phyloP scores from a whole-genome alignment of 2,797 vertebrate genomes.

The Sus cebifrons region DNA sequence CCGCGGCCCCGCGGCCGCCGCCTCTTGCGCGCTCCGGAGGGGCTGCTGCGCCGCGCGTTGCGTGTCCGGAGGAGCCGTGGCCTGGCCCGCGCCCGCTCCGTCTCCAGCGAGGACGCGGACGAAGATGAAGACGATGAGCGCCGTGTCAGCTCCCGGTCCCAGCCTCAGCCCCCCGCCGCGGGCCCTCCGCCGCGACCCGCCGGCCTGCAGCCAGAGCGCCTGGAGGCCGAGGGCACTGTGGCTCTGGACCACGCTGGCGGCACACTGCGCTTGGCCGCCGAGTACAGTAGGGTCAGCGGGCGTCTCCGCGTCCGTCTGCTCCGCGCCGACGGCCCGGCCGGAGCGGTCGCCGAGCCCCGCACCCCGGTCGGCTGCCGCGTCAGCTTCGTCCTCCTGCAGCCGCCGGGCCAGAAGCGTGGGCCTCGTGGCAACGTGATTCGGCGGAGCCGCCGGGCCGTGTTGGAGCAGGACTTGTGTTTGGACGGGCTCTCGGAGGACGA shows the following conservation, averaged over 20 bases:
- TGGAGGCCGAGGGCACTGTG: constrained; percentile 81
- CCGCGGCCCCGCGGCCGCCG: not conserved
- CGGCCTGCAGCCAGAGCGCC: not conserved
- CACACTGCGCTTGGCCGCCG: constrained; percentile 92
- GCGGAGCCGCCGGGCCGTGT: constrained; percentile 94
- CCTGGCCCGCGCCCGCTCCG: not conserved
- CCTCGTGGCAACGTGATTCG: constrained; percentile 94
- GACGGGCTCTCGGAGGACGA: constrained; percentile 93
- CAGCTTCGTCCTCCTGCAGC: constrained; percentile 92
- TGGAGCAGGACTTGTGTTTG: constrained; percentile 97
- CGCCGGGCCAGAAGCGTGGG: constrained; percentile 93
- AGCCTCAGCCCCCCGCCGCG: not conserved
- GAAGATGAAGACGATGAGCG: not conserved
- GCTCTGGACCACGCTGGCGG: constrained; percentile 85
- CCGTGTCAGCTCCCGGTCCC: accelerated
- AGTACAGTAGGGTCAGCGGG: constrained; percentile 93
- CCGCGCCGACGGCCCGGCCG: constrained; percentile 93
- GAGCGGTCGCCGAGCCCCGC: constrained; percentile 91
- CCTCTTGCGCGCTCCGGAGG: constrained; percentile 10
- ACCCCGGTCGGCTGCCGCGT: constrained; percentile 93
- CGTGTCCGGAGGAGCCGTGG: not conserved
- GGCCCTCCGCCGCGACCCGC: not conserved
- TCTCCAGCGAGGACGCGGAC: not conserved
- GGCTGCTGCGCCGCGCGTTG: constrained; percentile 72
- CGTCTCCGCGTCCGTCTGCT: constrained; percentile 94